Evolutionary conservation across 1,140 invertebrate genomes (phyloP).

Genomic region (Sipha flava): DNA sequence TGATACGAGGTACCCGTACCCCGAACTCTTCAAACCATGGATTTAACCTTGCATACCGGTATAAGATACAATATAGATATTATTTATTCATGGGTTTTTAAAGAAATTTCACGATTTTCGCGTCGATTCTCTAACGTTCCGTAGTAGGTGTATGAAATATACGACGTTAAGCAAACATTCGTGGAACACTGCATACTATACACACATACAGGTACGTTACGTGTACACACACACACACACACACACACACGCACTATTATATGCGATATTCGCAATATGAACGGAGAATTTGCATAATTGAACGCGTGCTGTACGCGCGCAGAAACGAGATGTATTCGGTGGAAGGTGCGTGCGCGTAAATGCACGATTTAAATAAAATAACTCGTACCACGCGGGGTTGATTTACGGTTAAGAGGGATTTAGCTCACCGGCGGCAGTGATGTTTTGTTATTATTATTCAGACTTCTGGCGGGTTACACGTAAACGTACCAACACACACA

Average conservation of each 20-base stretch:
- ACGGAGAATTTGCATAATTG: not conserved
- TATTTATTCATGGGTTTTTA: too few relatives aligned
- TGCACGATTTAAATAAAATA: constrained; percentile 11
- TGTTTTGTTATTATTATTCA: constrained; percentile 19
- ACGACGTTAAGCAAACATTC: too few relatives aligned
- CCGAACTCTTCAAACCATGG: too few relatives aligned
- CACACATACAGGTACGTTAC: too few relatives aligned
- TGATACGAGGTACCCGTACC: too few relatives aligned
- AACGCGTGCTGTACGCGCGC: not conserved
- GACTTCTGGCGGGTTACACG: not conserved
- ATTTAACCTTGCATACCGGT: too few relatives aligned
- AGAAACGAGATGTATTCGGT: not conserved
- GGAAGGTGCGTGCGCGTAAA: not conserved
- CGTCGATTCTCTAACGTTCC: too few relatives aligned
- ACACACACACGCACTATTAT: not conserved
- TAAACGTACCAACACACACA: not conserved
- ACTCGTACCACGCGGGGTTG: not conserved
- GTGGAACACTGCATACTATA: too few relatives aligned
- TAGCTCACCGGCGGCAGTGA: not conserved
- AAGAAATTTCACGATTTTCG: too few relatives aligned
- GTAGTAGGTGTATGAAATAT: too few relatives aligned
- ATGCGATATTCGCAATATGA: not conserved
- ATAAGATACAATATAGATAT: too few relatives aligned
- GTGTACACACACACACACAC: too few relatives aligned
- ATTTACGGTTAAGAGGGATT: not conserved